These are phyloP conservation scores for Scaptodrosophila latifasciaeformis DNA, from an alignment of 2,888 invertebrate genomes.

Conservation along the genomic window DNA sequence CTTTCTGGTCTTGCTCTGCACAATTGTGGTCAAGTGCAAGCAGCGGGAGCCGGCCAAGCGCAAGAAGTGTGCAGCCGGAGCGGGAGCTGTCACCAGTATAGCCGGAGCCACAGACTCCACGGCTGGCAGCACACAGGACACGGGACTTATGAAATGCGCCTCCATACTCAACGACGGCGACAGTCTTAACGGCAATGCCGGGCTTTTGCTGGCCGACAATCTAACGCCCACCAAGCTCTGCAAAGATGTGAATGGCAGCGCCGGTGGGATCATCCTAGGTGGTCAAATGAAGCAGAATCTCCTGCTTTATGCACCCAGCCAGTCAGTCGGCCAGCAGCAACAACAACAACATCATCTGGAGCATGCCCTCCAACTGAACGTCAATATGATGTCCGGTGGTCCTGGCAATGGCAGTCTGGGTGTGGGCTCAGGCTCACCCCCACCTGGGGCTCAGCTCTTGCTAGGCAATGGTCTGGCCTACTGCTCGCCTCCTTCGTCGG, in stretches of 20 bases:
- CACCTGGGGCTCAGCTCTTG: conserved; percentile 72
- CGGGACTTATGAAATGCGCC: conserved; percentile 76
- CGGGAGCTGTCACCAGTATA: conserved; percentile 76
- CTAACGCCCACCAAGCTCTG: conserved; percentile 67
- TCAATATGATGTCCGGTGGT: conserved; percentile 47
- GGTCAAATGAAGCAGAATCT: conserved; percentile 74
- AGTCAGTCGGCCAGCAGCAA: conserved; percentile 37
- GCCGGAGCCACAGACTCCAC: conserved; percentile 53
- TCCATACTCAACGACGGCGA: conserved; percentile 74
- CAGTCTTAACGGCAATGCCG: conserved; percentile 55
- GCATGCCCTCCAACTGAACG: conserved; percentile 60
- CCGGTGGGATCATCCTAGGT: conserved; percentile 67
- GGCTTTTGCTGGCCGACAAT: conserved; percentile 57
- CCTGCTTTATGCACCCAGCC: conserved; percentile 70
- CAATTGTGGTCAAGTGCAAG: conserved; percentile 79
- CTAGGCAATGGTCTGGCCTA: conserved; percentile 72
- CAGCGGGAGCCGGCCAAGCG: conserved; percentile 74
- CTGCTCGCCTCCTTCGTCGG: conserved; percentile 78
- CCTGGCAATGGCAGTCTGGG: conserved; percentile 14
- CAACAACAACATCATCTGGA: conserved; percentile 31
- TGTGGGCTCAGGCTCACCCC: conserved; percentile 57
- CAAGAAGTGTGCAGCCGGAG: conserved; percentile 77
- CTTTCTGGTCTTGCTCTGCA: conserved; percentile 80
- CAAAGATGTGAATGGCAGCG: conserved; percentile 47
- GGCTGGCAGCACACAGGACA: conserved; percentile 75